phyloP scores from a whole-genome alignment of 2,113 vertebrate genomes.

The Mugil cephalus region DNA sequence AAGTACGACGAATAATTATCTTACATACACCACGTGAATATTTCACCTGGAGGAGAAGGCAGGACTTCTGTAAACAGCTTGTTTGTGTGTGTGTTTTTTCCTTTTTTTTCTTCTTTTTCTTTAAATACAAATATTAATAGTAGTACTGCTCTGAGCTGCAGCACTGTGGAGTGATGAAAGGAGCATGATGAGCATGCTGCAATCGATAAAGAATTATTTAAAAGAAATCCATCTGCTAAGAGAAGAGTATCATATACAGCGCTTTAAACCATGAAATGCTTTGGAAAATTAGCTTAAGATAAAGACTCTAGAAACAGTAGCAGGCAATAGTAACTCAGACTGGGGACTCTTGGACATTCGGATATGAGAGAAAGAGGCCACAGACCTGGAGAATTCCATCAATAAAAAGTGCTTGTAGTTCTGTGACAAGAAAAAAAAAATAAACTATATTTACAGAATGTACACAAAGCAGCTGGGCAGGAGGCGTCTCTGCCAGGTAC shows the following conservation, averaged over 20 bases:
- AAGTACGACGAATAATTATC: constrained; percentile 45
- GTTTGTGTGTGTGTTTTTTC: neutral
- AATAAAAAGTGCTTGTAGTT: constrained; percentile 67
- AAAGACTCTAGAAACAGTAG: constrained; percentile 42
- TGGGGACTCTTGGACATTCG: constrained; percentile 17
- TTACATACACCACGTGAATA: constrained; percentile 58
- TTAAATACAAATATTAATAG: constrained; percentile 61
- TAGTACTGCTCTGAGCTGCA: constrained; percentile 22
- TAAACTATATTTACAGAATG: constrained; percentile 70
- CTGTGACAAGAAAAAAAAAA: constrained; percentile 20
- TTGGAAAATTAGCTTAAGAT: constrained; percentile 42
- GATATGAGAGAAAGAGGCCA: constrained; percentile 46
- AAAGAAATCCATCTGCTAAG: constrained; percentile 21
- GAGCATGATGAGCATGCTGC: constrained; percentile 37
- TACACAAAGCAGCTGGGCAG: constrained; percentile 45
- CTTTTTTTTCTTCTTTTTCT: constrained; percentile 26
- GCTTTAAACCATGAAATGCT: constrained; percentile 48
- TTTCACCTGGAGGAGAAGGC: constrained; percentile 71
- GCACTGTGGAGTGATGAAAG: constrained; percentile 36
- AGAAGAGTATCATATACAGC: constrained; percentile 25
- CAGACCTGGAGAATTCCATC: constrained; percentile 55
- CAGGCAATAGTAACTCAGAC: constrained; percentile 22
- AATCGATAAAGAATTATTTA: constrained; percentile 14
- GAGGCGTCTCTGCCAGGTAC: constrained; percentile 6
- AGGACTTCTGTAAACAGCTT: constrained; percentile 77